A percentile compares a stretch with the other conserved stretches of the same genome.
Conservation (phyloP, 2,113 vertebrate species). For the Rhinopomastus cyanomelas region DNA sequence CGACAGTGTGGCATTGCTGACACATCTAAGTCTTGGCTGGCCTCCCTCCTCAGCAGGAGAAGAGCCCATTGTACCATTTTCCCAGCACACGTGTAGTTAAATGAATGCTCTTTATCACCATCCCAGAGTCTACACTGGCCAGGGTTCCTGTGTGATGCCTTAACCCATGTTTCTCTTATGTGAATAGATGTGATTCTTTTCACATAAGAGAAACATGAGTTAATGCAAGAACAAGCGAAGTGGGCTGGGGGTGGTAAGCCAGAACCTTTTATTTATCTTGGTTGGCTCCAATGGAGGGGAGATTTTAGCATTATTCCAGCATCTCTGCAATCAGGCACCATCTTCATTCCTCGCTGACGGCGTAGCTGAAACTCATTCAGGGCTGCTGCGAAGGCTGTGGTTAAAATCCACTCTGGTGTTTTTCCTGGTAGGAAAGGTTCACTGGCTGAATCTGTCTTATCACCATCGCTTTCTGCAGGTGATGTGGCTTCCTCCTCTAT, state of each 20-base stretch:
- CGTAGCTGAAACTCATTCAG: background rate
- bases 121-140: background rate
- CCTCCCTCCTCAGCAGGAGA: background rate
- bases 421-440: background rate
- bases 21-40: background rate
- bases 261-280: slow-evolving; percentile 28
- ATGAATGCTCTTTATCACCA: background rate
- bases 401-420: background rate
- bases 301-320: slow-evolving; percentile 7
- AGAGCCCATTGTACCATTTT: background rate
- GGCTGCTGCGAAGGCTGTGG: background rate
- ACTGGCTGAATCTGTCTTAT: background rate
- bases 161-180: background rate
- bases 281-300: background rate
- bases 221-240: background rate
- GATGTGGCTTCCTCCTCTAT: background rate
- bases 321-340: background rate
- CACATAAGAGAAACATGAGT: no score
- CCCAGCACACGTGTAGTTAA: background rate
- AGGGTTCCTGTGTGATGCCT: background rate
- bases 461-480: background rate
- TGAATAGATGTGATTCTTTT: no score
- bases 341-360: background rate
- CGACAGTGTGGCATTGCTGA: accelerated
- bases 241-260: background rate